A percentile compares a stretch with the other conserved stretches of the same genome.
phyloP scores from a whole-genome alignment of 1,140 invertebrate genomes.

The Panagrolaimus sp. region DNA sequence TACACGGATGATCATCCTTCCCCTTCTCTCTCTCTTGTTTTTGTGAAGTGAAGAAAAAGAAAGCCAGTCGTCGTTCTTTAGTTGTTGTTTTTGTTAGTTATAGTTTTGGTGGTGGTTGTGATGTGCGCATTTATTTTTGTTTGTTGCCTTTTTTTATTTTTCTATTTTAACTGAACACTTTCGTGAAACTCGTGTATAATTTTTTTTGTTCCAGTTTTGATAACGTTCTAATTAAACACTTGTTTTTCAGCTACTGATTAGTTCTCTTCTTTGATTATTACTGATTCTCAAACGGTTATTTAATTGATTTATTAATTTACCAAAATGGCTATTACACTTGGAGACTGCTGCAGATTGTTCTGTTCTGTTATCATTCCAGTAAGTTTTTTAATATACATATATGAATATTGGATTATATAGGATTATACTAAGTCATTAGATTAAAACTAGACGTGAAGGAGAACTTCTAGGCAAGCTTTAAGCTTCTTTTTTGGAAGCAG shows the following conservation, averaged over 20 bases:
- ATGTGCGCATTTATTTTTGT: no score
- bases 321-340: slow-evolving; percentile 8
- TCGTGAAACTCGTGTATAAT: neutral
- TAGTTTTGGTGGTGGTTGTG: no score
- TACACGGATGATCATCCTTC: no score
- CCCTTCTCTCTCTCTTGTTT: no score
- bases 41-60: no score
- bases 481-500: no score
- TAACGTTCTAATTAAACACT: neutral
- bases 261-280: neutral
- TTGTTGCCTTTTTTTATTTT: no score
- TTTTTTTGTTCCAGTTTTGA: neutral
- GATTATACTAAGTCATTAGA: no score
- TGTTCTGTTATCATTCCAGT: slow-evolving; percentile 8
- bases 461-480: no score
- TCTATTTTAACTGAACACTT: neutral
- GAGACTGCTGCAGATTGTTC: neutral
- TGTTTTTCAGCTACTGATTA: neutral
- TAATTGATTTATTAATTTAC: neutral
- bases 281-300: neutral
- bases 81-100: no score
- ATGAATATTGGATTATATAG: neutral
- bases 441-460: no score
- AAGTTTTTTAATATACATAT: slow-evolving; percentile 3
- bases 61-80: no score